A percentile compares a stretch with the other conserved stretches of the same genome.
Evolutionary conservation across 1,140 invertebrate species (phyloP).

Genomic region (Drosophila sp.): DNA sequence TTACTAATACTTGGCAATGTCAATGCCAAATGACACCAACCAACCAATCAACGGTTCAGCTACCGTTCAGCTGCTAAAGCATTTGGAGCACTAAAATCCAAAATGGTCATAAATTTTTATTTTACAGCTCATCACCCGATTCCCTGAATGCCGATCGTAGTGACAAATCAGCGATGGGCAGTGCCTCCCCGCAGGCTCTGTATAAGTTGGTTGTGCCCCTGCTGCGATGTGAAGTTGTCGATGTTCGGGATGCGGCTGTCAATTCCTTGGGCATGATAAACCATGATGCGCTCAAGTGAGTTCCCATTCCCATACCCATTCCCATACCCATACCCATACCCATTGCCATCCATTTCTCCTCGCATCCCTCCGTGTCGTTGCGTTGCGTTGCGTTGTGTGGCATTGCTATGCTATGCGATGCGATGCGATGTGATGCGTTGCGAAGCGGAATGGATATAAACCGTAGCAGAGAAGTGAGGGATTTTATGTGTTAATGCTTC

Average conservation of each 20-base stretch:
- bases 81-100: slow-evolving; percentile 56
- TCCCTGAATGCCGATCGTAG: slow-evolving; percentile 91
- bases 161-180: slow-evolving; percentile 86
- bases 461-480: slow-evolving; percentile 24
- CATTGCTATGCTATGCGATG: no score
- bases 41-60: neutral
- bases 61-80: neutral
- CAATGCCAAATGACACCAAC: no score
- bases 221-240: slow-evolving; percentile 94
- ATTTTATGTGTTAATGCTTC: slow-evolving; percentile 15
- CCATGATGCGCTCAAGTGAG: slow-evolving; percentile 95
- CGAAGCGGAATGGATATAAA: slow-evolving; percentile 2
- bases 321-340: neutral
- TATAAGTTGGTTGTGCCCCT: slow-evolving; percentile 96
- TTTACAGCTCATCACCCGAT: slow-evolving; percentile 91
- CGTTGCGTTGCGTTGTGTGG: neutral
- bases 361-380: neutral
- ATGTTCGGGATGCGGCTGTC: slow-evolving; percentile 96
- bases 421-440: neutral
- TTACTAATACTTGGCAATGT: neutral
- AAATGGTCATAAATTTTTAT: slow-evolving; percentile 65
- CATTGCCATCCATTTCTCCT: neutral
- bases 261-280: slow-evolving; percentile 97
- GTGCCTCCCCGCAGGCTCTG: slow-evolving; percentile 90
- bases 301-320: neutral